Conservation (phyloP, 2,888 invertebrate species). For the Drosophila limbata region DNA sequence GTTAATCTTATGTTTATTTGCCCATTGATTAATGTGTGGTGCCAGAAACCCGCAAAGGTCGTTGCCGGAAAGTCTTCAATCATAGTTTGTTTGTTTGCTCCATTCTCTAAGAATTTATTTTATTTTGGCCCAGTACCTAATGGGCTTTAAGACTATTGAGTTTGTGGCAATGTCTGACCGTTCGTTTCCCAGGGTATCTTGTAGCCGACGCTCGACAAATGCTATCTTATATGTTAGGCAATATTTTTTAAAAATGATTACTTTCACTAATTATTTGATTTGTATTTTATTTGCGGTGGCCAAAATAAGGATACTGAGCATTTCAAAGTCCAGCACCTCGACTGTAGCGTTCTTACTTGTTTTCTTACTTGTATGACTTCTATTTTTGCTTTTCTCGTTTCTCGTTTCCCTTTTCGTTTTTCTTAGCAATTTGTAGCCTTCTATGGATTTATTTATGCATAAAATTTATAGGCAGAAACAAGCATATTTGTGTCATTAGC, state of each 20-base stretch:
- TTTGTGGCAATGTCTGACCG: neutral
- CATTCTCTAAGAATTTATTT: neutral
- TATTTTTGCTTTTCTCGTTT: constrained; percentile 10
- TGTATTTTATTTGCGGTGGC: no score
- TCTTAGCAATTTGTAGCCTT: constrained; percentile 31
- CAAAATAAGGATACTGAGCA: neutral
- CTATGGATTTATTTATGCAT: constrained; percentile 72
- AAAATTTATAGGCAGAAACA: constrained; percentile 72
- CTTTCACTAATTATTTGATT: no score
- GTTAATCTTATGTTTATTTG: constrained; percentile 77
- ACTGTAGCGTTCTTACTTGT: neutral
- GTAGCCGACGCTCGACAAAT: no score
- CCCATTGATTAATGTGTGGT: constrained; percentile 68
- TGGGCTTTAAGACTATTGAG: neutral
- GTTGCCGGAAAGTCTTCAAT: constrained; percentile 67
- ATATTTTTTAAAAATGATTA: no score
- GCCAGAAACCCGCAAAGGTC: constrained; percentile 46
- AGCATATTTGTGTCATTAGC: constrained; percentile 81
- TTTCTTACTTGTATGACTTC: constrained; percentile 1
- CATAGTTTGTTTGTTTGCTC: constrained; percentile 53
- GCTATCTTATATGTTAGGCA: no score
- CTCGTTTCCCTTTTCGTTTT: constrained; percentile 1
- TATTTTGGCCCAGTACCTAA: neutral
- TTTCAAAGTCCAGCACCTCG: neutral
- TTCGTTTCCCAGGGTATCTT: no score